Evolutionary conservation across 23 tunicate genomes (phyloP), one percentile per base, ranked within the genome.

Genomic region (Phallusia fumigata): DNA sequence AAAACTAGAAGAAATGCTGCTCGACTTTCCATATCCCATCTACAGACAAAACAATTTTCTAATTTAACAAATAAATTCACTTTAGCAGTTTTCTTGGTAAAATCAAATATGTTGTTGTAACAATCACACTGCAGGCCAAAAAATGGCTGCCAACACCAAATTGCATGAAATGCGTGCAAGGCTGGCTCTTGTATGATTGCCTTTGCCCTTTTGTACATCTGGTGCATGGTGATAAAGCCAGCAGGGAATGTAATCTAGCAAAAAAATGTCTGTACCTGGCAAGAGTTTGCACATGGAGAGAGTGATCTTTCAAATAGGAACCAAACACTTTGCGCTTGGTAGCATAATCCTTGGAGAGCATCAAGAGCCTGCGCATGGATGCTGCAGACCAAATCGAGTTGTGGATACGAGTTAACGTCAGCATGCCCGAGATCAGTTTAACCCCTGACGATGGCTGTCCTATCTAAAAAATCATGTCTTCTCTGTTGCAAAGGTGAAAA

Each of bases 341-440:
- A 13, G 92, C 87, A 65, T 90, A 95, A 78, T 95, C 99, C 65
- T 53, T 78, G 30, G 99, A 96, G 0, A 95, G 77, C 26, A 69
- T 83, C 18, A 90, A 52, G 15, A 95, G 76, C 34, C 93, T 83
- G 26, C 89, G 81, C 89, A 90, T 90, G 0, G 80, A 72, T 2
- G 91, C 80, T 12, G 83, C 84, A 0, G 90, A 83, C 84, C 36
- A 64, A 12, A 95, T 19, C 0, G 90, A 84, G 74, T 90, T 95
- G 84, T 95, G 91, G 30, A 95, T 83, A 35, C 99, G 79, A 6
- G 99, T 86, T 30, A 95, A 24, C 5, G 99, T 89, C 82, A 95
- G 76, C 99, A 95, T 95, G 15, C 82, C 89, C 13, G 95, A 83
- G 11, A 95, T 90, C n/a, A 81, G 35, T 35, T 84, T 84, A 19